Conservation (phyloP, 2,113 vertebrate species). For the Hemiprocne comata region DNA sequence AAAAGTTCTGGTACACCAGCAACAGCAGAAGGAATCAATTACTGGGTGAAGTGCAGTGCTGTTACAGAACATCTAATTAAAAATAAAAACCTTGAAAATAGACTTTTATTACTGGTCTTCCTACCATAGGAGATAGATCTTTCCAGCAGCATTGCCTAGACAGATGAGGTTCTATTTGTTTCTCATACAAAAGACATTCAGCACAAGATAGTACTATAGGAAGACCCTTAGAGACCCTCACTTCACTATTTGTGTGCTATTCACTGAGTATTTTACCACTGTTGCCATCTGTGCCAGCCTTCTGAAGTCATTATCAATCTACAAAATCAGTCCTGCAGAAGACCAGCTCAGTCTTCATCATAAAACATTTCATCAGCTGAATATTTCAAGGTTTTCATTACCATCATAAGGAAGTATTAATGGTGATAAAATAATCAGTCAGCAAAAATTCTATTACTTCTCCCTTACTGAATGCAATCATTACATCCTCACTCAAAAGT, state of each 20-base stretch:
- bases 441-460: conserved; percentile 79
- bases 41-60: not conserved
- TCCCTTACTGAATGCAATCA: conserved; percentile 52
- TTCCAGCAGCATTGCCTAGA: not conserved
- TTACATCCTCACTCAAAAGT: conserved; percentile 65
- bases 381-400: conserved; percentile 76
- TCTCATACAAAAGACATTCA: conserved; percentile 44
- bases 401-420: conserved; percentile 73
- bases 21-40: conserved; percentile 10
- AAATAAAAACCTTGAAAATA: conserved; percentile 35
- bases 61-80: conserved; percentile 53
- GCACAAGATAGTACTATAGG: conserved; percentile 26
- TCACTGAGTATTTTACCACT: conserved; percentile 36
- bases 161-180: not conserved
- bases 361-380: conserved; percentile 70
- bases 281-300: conserved; percentile 26
- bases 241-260: conserved; percentile 2
- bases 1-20: conserved; percentile 6
- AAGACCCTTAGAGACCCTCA: not conserved
- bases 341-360: conserved; percentile 42
- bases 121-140: conserved; percentile 15
- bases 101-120: conserved; percentile 14
- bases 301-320: conserved; percentile 35
- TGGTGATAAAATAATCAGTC: conserved; percentile 71
- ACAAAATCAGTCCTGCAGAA: conserved; percentile 64